Evolutionary conservation across 2,888 invertebrate species (phyloP), one percentile per base, ranked within the genome.

Genomic region (Metallyticus violacea): DNA sequence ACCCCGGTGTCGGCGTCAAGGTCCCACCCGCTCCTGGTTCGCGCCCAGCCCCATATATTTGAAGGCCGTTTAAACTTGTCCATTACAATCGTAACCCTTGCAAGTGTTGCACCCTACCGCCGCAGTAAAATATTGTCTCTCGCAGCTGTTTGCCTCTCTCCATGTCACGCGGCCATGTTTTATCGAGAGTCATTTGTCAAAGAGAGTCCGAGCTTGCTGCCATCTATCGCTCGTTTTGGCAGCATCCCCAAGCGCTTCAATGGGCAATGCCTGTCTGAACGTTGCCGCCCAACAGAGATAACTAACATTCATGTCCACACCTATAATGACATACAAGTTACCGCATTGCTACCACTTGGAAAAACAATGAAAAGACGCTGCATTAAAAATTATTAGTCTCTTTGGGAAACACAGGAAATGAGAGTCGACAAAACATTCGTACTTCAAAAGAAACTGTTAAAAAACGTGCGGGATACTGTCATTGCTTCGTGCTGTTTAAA

Each of bases 111-210:
- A 25, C 40, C 25, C 81, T 80, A 40, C 25, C 26, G 82, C 82
- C 7, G 27, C 82, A 15, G 76, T 82, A 82, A 81, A 82, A 82
- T 82, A 82, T 76, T 84, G 86, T 86, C 86, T 77, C 84, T 62
- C 85, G 84, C 87, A 87, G 87, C 87, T 87, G 87, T 77, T 86
- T 81, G 77, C 40, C 83, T 78, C 83, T 83, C 86, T 79, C 30
- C 78, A 79, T 84, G 79, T 83, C 86, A 79, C 79, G 76, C 79
- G 40, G 86, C 86, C 87, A 87, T 87, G 86, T 87, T 86, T 87
- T 87, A 86, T 86, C 86, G 86, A 86, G 87, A 85, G 87, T 87
- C 87, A 87, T 87, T 87, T 87, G 87, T 87, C 87, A 87, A 77
- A 81, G 79, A 81, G 86, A 25, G 26, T 76, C 62, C 86, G 77